Conservation (phyloP, 1,140 invertebrate genomes). For the Dreissena polymorpha region DNA sequence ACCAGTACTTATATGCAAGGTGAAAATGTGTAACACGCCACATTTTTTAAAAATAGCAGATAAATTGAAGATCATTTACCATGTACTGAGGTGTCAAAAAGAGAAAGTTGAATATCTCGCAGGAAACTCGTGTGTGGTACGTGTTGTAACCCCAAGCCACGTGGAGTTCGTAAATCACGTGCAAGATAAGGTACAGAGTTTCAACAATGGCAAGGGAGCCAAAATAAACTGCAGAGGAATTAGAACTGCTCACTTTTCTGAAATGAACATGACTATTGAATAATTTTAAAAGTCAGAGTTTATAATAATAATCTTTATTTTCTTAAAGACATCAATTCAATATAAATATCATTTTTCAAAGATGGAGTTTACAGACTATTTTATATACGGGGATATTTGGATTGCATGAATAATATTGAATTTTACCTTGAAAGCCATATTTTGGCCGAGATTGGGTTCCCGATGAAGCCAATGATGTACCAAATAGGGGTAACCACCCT, state of each 20-base stretch:
- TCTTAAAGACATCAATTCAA: too few relatives aligned
- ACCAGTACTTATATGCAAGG: too few relatives aligned
- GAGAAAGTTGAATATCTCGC: constrained; percentile 70
- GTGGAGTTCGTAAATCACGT: constrained; percentile 69
- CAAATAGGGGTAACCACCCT: constrained; percentile 72
- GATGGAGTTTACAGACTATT: too few relatives aligned
- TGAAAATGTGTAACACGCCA: too few relatives aligned
- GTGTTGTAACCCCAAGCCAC: constrained; percentile 68
- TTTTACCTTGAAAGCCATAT: constrained; percentile 73
- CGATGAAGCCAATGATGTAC: constrained; percentile 75
- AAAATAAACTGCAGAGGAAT: constrained; percentile 77
- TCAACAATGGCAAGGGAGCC: constrained; percentile 75
- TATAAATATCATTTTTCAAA: too few relatives aligned
- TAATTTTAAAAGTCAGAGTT: too few relatives aligned
- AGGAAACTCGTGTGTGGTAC: constrained; percentile 62
- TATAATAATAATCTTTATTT: too few relatives aligned
- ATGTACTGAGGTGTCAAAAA: constrained; percentile 74
- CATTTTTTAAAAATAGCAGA: too few relatives aligned
- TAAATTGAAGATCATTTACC: neutral
- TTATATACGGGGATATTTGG: too few relatives aligned
- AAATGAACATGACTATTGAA: neutral
- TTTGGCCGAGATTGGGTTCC: constrained; percentile 73
- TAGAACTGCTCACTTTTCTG: constrained; percentile 70
- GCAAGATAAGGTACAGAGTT: constrained; percentile 71
- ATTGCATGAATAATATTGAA: too few relatives aligned